phyloP scores from a whole-genome alignment of 2,888 invertebrate species.

The Cecidostiba fungosa region DNA sequence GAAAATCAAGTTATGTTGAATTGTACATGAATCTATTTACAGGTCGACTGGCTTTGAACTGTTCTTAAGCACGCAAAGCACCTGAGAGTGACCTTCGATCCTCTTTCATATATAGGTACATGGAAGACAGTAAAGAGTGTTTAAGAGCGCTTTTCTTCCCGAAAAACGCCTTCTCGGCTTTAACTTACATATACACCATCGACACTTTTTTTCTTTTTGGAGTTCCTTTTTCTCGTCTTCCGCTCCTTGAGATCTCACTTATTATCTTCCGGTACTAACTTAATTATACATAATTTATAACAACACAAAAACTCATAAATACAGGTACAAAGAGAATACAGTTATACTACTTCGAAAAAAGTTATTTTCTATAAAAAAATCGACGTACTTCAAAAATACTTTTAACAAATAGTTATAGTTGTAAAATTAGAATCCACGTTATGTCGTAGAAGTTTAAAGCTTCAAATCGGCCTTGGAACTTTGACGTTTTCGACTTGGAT shows the following conservation, averaged over 20 bases:
- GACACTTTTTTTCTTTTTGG: background rate
- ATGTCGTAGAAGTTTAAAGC: background rate
- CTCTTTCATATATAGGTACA: slow-evolving; percentile 18
- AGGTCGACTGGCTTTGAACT: slow-evolving; percentile 50
- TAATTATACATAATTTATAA: slow-evolving; percentile 54
- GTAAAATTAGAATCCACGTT: slow-evolving; percentile 51
- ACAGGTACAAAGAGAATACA: slow-evolving; percentile 62
- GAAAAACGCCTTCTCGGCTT: slow-evolving; percentile 31
- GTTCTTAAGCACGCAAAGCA: slow-evolving; percentile 42
- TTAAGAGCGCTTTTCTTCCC: slow-evolving; percentile 34
- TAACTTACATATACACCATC: slow-evolving; percentile 35
- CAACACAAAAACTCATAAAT: slow-evolving; percentile 56
- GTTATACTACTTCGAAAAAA: slow-evolving; percentile 55
- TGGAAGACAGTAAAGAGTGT: slow-evolving; percentile 44
- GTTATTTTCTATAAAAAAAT: slow-evolving; percentile 55
- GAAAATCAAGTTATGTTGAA: slow-evolving; percentile 34
- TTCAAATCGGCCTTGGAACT: slow-evolving; percentile 58
- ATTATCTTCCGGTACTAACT: slow-evolving; percentile 49
- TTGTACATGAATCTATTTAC: slow-evolving; percentile 55
- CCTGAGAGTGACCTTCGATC: slow-evolving; percentile 13
- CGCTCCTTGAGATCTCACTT: slow-evolving; percentile 38
- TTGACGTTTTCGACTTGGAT: slow-evolving; percentile 59
- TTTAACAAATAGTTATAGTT: slow-evolving; percentile 58
- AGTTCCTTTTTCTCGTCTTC: slow-evolving; percentile 13
- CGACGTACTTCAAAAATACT: slow-evolving; percentile 56